Conservation (phyloP, 2,113 vertebrate species). For the Panthera leo region DNA sequence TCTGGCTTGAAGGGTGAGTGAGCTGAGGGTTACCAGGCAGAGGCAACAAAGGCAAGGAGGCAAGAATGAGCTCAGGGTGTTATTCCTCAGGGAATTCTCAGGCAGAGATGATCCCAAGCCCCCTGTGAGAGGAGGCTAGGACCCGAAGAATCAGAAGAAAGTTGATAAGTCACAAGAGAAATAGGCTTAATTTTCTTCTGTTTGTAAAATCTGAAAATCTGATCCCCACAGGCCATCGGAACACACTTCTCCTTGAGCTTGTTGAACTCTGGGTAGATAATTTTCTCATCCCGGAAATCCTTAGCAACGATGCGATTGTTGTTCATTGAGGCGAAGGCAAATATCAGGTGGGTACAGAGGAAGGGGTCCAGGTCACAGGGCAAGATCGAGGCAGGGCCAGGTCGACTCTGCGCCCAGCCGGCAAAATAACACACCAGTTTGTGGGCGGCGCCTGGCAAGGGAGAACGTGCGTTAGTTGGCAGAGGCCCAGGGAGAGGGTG, state of each 20-base stretch:
- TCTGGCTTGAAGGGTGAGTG: background rate
- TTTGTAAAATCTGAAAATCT: background rate
- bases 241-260: constrained; percentile 83
- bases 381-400: constrained; percentile 73
- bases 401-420: constrained; percentile 84
- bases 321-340: constrained; percentile 84
- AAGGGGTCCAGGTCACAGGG: constrained; percentile 83
- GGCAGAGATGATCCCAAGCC: background rate
- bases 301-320: constrained; percentile 76
- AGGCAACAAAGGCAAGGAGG: background rate
- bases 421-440: constrained; percentile 88
- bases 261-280: constrained; percentile 82
- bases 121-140: background rate
- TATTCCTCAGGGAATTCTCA: background rate
- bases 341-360: constrained; percentile 88
- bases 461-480: background rate
- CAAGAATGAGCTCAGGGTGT: background rate
- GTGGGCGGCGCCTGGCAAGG: constrained; percentile 75
- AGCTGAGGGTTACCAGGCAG: background rate
- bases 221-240: background rate
- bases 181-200: background rate
- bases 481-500: background rate
- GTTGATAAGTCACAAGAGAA: background rate
- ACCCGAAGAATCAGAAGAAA: background rate
- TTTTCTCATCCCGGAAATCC: constrained; percentile 78